A percentile compares a stretch with the other conserved stretches of the same genome.
Evolutionary conservation across 2,113 vertebrate genomes (phyloP).

Genomic region (Pluvialis apricaria): DNA sequence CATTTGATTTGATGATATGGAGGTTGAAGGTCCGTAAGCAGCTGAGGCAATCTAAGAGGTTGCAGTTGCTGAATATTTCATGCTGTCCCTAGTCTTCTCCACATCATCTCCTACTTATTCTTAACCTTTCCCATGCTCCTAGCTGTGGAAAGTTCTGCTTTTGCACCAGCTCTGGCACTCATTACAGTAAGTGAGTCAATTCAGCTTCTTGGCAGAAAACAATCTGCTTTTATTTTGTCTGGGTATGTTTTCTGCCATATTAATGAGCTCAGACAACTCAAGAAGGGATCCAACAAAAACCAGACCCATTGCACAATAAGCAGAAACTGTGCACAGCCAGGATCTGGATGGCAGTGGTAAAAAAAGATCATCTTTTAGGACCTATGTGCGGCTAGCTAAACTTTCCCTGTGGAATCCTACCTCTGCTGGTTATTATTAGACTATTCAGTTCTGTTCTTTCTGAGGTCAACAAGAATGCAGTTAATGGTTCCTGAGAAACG

Average conservation of each 20-base stretch:
- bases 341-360: not conserved
- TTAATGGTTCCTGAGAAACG: not conserved
- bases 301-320: conserved; percentile 1
- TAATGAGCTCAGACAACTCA: conserved; percentile 32
- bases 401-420: not conserved
- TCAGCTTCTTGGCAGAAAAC: conserved; percentile 47
- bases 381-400: not conserved
- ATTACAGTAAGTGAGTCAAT: conserved; percentile 39
- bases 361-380: not conserved
- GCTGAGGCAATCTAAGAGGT: not conserved
- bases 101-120: not conserved
- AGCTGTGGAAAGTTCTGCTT: conserved; percentile 21
- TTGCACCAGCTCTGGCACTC: conserved; percentile 45
- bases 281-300: not conserved
- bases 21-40: not conserved
- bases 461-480: not conserved
- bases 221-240: not conserved
- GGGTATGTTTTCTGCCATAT: conserved; percentile 46
- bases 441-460: not conserved
- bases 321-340: not conserved
- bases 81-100: not conserved
- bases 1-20: not conserved
- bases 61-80: conserved; percentile 24
- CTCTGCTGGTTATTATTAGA: not conserved
- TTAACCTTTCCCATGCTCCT: conserved; percentile 56